A percentile compares a stretch with the other conserved stretches of the same genome.
Conservation (phyloP, 37 sponge, comb jelly and placozoan genomes). For the Crambe crambe region DNA sequence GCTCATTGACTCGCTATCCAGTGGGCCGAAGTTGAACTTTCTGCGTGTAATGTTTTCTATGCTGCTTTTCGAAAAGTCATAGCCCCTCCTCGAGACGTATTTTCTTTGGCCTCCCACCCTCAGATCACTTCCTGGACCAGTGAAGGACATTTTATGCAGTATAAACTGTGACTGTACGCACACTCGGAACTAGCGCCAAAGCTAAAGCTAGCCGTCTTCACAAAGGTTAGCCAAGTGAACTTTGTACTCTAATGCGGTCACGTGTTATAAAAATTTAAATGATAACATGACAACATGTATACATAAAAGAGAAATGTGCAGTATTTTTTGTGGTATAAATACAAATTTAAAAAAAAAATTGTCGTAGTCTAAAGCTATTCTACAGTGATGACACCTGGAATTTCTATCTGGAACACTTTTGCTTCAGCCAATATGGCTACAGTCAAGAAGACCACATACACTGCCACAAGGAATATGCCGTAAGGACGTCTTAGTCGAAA, state of each 20-base stretch:
- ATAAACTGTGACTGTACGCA: no score
- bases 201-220: no score
- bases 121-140: no score
- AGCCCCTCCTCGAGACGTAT: not conserved
- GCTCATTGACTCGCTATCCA: slow-evolving; percentile 11
- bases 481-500: slow-evolving; percentile 77
- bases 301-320: not conserved
- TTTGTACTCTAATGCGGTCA: not conserved
- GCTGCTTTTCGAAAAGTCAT: slow-evolving; percentile 28
- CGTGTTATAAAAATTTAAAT: no score
- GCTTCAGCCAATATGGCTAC: slow-evolving; percentile 77
- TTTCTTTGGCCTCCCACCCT: no score
- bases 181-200: no score
- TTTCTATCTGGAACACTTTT: slow-evolving; percentile 54
- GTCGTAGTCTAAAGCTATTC: not conserved
- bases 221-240: not conserved
- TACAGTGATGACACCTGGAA: slow-evolving; percentile 31
- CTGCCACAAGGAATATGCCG: slow-evolving; percentile 59
- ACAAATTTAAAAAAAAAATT: no score
- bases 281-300: no score
- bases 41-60: not conserved
- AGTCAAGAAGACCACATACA: slow-evolving; percentile 77
- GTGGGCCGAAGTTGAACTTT: slow-evolving; percentile 12
- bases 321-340: no score
- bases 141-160: no score